These are phyloP conservation scores for Cariama cristata DNA, from an alignment of 2,113 vertebrate species.

Conservation along the genomic window DNA sequence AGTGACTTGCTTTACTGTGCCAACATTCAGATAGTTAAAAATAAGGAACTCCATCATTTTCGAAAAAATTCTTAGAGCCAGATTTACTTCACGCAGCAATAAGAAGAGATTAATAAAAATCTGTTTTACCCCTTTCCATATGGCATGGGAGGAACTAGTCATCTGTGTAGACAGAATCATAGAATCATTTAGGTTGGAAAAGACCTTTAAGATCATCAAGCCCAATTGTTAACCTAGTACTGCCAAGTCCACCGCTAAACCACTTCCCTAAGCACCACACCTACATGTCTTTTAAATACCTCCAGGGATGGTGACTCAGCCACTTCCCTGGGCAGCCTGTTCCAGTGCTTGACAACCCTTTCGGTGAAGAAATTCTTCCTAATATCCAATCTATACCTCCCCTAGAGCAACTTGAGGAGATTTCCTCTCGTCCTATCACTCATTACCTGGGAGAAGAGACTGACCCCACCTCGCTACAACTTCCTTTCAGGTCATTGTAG, in stretches of 20 bases:
- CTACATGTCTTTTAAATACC: background rate
- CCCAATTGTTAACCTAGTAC: background rate
- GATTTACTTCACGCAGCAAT: background rate
- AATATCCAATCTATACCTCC: background rate
- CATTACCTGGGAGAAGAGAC: background rate
- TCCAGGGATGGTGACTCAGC: too few species aligned
- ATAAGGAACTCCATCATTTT: background rate
- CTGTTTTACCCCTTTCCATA: background rate
- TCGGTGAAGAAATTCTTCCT: background rate
- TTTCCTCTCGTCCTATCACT: background rate
- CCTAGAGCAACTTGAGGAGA: background rate
- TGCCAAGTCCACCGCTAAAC: background rate
- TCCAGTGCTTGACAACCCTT: background rate
- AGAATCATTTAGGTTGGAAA: background rate
- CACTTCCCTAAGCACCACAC: too few species aligned
- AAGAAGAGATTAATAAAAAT: background rate
- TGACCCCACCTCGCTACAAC: rapidly evolving
- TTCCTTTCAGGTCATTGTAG: background rate
- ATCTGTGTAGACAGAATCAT: background rate
- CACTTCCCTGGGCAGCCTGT: background rate
- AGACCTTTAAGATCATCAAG: too few species aligned
- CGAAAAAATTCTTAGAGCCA: background rate
- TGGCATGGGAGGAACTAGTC: background rate
- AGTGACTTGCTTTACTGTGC: background rate
- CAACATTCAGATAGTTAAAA: background rate